Percentiles rank a stretch among this genome's conserved stretches.
These are phyloP conservation scores for Lasioglossum villosulum DNA, from an alignment of 2,888 invertebrate genomes.

Conservation along the genomic window DNA sequence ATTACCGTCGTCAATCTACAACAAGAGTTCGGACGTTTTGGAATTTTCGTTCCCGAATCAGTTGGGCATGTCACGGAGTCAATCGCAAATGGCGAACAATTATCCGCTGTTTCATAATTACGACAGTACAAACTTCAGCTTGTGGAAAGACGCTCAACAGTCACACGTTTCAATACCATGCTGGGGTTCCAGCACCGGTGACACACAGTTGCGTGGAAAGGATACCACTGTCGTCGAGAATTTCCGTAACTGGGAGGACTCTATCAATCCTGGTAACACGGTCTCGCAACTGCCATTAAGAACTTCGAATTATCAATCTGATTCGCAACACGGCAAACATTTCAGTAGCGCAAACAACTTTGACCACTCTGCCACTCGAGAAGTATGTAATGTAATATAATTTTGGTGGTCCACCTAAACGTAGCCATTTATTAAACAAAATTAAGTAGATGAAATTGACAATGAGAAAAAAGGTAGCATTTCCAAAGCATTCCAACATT, in stretches of 20 bases:
- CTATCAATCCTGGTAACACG: constrained; percentile 67
- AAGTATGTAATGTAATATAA: constrained; percentile 64
- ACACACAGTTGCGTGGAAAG: constrained; percentile 68
- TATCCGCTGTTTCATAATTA: constrained; percentile 77
- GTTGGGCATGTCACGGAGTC: constrained; percentile 51
- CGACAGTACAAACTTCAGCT: constrained; percentile 77
- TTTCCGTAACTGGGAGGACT: constrained; percentile 78
- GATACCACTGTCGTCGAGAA: constrained; percentile 70
- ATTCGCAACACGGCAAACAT: constrained; percentile 67
- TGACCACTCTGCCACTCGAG: constrained; percentile 74
- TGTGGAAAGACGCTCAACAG: constrained; percentile 79
- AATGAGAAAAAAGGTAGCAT: no score
- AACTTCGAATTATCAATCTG: constrained; percentile 75
- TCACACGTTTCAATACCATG: constrained; percentile 77
- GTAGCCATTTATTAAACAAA: no score
- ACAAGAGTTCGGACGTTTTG: constrained; percentile 64
- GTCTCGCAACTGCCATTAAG: constrained; percentile 71
- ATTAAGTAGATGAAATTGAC: no score
- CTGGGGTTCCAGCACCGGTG: constrained; percentile 73
- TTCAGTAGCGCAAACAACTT: constrained; percentile 72
- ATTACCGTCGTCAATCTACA: constrained; percentile 72
- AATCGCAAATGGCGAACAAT: constrained; percentile 67
- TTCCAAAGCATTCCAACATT: no score
- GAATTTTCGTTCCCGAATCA: constrained; percentile 76
- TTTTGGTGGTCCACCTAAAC: no score